phyloP scores from a whole-genome alignment of 2,113 vertebrate species.

The Pangasianodon hypophthalmus region DNA sequence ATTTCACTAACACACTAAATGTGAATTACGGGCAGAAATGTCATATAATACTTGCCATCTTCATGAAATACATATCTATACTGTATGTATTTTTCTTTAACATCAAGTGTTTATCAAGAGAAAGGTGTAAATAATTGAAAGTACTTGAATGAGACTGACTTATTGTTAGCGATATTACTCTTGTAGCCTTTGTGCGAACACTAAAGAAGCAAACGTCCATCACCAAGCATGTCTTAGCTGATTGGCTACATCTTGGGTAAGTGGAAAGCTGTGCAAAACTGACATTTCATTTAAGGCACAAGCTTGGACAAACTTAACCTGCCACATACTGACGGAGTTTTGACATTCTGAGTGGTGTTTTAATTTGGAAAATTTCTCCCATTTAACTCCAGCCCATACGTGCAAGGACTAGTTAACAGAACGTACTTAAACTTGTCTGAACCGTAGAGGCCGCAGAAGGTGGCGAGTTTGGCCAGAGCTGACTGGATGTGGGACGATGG shows the following conservation, averaged over 20 bases:
- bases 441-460: constrained; percentile 87
- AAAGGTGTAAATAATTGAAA: no score
- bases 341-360: not conserved
- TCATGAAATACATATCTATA: not conserved
- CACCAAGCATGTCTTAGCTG: not conserved
- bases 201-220: no score
- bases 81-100: no score
- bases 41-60: not conserved
- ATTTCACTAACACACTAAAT: not conserved
- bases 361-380: not conserved
- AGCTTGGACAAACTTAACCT: not conserved
- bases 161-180: not conserved
- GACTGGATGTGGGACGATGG: constrained; percentile 78
- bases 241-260: not conserved
- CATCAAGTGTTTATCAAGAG: no score
- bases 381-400: not conserved
- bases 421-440: constrained; percentile 86
- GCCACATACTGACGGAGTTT: not conserved
- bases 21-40: not conserved
- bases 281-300: not conserved
- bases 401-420: not conserved
- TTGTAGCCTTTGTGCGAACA: no score
- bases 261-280: not conserved
- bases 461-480: constrained; percentile 86
- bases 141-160: no score